Conservation (phyloP, 2,888 invertebrate genomes). For the Athrips mouffetella region DNA sequence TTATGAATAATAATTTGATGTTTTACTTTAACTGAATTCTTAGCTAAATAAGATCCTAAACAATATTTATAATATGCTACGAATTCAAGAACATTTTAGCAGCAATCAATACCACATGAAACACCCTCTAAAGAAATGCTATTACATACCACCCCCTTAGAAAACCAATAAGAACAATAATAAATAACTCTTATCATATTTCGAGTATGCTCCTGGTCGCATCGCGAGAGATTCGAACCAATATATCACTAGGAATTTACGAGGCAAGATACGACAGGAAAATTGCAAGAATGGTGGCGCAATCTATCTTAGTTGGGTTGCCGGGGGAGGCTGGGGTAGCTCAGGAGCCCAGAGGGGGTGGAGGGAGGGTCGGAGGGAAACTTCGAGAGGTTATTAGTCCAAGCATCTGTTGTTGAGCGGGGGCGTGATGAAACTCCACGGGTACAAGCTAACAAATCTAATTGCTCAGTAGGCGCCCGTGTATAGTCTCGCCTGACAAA, state of each 20-base stretch:
- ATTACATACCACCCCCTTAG: slow-evolving; percentile 58
- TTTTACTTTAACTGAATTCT: not conserved
- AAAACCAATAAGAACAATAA: slow-evolving; percentile 79
- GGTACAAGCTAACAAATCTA: slow-evolving; percentile 78
- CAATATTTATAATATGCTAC: not conserved
- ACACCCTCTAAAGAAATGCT: slow-evolving; percentile 46
- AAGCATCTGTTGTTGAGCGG: slow-evolving; percentile 80
- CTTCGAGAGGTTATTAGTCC: slow-evolving; percentile 80
- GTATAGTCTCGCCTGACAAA: slow-evolving; percentile 66
- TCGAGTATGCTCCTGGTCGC: slow-evolving; percentile 79
- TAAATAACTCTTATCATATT: slow-evolving; percentile 79
- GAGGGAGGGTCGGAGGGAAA: slow-evolving; percentile 66
- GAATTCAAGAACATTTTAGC: slow-evolving; percentile 12
- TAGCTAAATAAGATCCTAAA: not conserved
- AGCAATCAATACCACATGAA: slow-evolving; percentile 34
- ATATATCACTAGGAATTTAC: slow-evolving; percentile 92
- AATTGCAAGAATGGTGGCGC: slow-evolving; percentile 95
- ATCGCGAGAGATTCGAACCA: slow-evolving; percentile 79
- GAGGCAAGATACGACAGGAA: slow-evolving; percentile 94
- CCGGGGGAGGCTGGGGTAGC: slow-evolving; percentile 67
- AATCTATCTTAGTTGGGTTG: slow-evolving; percentile 91
- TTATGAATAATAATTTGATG: slow-evolving; percentile 27
- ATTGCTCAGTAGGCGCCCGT: slow-evolving; percentile 76
- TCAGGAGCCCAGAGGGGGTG: slow-evolving; percentile 48
- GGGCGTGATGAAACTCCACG: slow-evolving; percentile 77